Conservation (phyloP, 2,888 invertebrate genomes). For the Drepana falcataria region DNA sequence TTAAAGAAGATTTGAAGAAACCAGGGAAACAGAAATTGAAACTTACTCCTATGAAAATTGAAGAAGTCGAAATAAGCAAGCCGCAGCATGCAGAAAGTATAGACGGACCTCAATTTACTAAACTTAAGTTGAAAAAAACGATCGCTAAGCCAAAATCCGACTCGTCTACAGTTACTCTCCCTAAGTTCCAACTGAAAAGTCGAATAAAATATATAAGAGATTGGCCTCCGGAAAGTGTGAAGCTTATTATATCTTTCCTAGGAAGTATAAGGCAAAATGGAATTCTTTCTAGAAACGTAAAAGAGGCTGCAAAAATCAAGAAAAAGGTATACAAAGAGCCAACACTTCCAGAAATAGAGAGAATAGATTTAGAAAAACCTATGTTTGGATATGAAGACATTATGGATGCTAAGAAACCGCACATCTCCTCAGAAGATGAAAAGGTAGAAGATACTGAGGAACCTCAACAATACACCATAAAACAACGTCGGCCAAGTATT, state of each 20-base stretch:
- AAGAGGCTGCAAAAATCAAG: conserved; percentile 82
- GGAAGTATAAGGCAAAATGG: conserved; percentile 81
- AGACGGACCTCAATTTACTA: conserved; percentile 81
- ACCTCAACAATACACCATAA: conserved; percentile 64
- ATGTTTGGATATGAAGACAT: conserved; percentile 74
- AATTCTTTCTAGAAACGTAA: conserved; percentile 83
- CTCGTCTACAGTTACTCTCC: conserved; percentile 62
- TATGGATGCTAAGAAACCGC: conserved; percentile 44
- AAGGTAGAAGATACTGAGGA: conserved; percentile 38
- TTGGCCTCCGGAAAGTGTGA: conserved; percentile 80
- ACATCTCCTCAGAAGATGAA: conserved; percentile 28
- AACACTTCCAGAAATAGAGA: conserved; percentile 75
- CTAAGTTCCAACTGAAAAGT: conserved; percentile 85
- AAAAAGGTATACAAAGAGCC: conserved; percentile 79
- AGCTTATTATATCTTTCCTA: conserved; percentile 71
- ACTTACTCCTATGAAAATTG: conserved; percentile 79
- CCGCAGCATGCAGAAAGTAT: conserved; percentile 80
- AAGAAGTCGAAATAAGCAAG: conserved; percentile 81
- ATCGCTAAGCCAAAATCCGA: conserved; percentile 70
- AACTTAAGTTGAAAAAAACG: conserved; percentile 84
- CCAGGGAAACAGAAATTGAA: conserved; percentile 43
- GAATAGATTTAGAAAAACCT: conserved; percentile 77
- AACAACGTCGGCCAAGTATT: conserved; percentile 57
- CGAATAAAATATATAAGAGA: conserved; percentile 80
- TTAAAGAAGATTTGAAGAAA: conserved; percentile 44